phyloP scores from a whole-genome alignment of 1,140 invertebrate species.

The Homarus americanus region DNA sequence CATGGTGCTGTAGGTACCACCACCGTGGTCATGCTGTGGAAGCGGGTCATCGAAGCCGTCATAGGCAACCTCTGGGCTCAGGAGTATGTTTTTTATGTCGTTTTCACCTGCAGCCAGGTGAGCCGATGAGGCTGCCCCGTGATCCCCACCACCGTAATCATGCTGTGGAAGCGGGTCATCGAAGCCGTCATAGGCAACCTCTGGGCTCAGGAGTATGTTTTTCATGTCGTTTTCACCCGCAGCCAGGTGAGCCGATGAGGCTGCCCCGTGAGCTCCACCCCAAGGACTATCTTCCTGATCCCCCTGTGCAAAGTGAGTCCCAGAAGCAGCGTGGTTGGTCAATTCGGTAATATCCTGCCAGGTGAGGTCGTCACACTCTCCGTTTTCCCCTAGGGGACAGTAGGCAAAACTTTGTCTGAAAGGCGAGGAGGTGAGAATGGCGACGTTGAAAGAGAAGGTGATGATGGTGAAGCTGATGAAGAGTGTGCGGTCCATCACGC shows the following conservation, averaged over 20 bases:
- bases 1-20: no score
- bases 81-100: not conserved
- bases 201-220: not conserved
- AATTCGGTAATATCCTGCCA: constrained; percentile 27
- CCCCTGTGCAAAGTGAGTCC: not conserved
- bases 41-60: not conserved
- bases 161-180: not conserved
- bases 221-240: not conserved
- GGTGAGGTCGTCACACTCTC: constrained; percentile 27
- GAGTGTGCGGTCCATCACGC: constrained; percentile 71
- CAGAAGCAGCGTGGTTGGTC: not conserved
- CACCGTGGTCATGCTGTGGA: not conserved
- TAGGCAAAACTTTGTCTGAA: constrained; percentile 67
- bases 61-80: not conserved
- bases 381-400: constrained; percentile 40
- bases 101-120: no score
- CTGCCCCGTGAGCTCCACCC: not conserved
- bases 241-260: not conserved
- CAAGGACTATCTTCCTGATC: not conserved
- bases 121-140: no score
- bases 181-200: not conserved
- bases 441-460: constrained; percentile 70
- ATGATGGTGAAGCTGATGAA: constrained; percentile 68
- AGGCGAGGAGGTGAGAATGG: constrained; percentile 74
- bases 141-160: no score